Evolutionary conservation across 1,140 invertebrate species (phyloP), one percentile per base, ranked within the genome.

Genomic region (Chymomyza costata): DNA sequence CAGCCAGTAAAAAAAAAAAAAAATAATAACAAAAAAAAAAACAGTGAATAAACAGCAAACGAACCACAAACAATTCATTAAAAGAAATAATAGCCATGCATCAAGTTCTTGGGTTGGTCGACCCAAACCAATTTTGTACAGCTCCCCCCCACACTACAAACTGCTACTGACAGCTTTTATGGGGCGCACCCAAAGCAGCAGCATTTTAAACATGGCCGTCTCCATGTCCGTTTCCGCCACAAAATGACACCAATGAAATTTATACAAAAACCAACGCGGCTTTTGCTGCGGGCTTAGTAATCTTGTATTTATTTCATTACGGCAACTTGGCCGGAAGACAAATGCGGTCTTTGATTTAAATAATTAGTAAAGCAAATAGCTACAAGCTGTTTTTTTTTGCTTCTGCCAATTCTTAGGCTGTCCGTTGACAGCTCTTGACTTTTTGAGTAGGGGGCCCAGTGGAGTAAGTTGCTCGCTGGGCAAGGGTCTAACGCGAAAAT

Each of bases 331-430:
- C 43, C 49, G 62, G 37, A 54, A 60, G 59, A 55, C 52, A 56
- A 61, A 62, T 54, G 32, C 13, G 21, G 57, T 41, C 58, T 66
- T 80, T 80, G 73, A 81, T 80, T 80, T 65, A 60, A 51, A 63
- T 80, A 80, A 80, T 80, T 80, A 80, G 73, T 59, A 37, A 56
- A 80, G 73, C 73, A 80, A 80, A 80, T 80, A 68, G 73, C 73
- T 80, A 80, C 73, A 80, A 80, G 73, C 73, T 80, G 73, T 80
- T 68, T 47, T 48, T 59, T 11, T n/a, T n/a, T n/a, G n/a, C n/a
- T n/a, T n/a, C n/a, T n/a, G n/a, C n/a, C 60, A 66, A 78, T 68
- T 68, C 49, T 53, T 50, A 5, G 21, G 3, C 21, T 25, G 8
- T 8, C 3, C 21, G 49, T 38, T 54, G 55, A 59, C 60, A 59